These are phyloP conservation scores for Lydus trimaculatus DNA, from an alignment of 2,888 invertebrate genomes.

Conservation along the genomic window DNA sequence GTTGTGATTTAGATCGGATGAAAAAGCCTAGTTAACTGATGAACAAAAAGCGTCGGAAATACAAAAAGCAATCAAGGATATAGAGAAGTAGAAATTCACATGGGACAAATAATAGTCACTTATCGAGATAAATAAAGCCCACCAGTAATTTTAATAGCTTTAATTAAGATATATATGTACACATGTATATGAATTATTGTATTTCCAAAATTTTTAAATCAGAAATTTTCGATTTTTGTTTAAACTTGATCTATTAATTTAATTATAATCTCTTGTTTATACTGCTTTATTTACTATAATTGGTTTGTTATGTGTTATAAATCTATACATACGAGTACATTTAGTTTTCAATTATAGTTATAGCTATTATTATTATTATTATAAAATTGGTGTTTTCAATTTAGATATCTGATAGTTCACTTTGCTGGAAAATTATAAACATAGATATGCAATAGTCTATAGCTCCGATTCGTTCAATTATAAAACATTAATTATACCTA, in stretches of 20 bases:
- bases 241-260: neutral
- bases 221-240: no score
- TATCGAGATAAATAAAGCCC: slow-evolving; percentile 42
- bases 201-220: neutral
- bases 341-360: neutral
- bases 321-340: neutral
- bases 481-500: slow-evolving; percentile 30
- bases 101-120: slow-evolving; percentile 44
- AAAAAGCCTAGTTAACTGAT: slow-evolving; percentile 27
- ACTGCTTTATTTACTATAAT: neutral
- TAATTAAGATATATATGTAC: slow-evolving; percentile 21
- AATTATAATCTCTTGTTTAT: neutral
- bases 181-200: neutral
- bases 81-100: slow-evolving; percentile 36
- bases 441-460: neutral
- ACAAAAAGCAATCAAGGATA: slow-evolving; percentile 41
- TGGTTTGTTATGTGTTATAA: neutral
- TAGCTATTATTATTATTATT: neutral
- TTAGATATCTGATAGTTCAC: neutral
- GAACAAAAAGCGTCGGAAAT: slow-evolving; percentile 36
- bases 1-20: slow-evolving; percentile 24
- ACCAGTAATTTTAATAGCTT: slow-evolving; percentile 34
- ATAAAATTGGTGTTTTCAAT: neutral
- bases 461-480: slow-evolving; percentile 18
- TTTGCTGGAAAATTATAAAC: neutral